Base-by-base conservation (phyloP, 2,888 invertebrate species). In the Himalopsyche tibetana region DNA sequence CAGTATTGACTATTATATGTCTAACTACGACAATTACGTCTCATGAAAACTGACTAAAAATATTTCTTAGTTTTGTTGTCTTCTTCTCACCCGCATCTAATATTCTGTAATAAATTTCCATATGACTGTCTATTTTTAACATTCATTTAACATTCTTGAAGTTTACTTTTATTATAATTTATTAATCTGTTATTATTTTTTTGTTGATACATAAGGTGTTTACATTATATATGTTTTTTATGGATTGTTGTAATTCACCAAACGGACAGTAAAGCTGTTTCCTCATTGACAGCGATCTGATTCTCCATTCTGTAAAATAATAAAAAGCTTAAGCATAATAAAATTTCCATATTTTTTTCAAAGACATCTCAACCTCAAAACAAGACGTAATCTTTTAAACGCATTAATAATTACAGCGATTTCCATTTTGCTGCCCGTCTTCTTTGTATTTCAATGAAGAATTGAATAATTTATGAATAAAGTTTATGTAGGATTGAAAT, bases 381-480 rank as follows among this genome's bases (percentile, higher is more conserved):
- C 74, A 74, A 74, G 74, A 74, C 74, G 36, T 84, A 84, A 84
- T 63, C 84, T 84, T 84, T 80, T 80, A 42, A 84, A 84, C 56
- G 80, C 51, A 80, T 80, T 80, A 84, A 84, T 80, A 80, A 80
- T 80, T 80, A 80, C 56, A 19, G 38, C 40, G 9, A 40, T 42
- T 17, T 80, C 56, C 80, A 55, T 40, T 84, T 40, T 28, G 80
- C 80, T 36, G 80, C 55, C 55, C 56, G 84, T 56, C 80, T 40
- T 83, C 79, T n/a, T 56, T 56, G 84, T 80, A 85, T 85, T 82
- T 82, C 55, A 83, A 82, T 80, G 55, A 80, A 82, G 55, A 55
- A 40, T 45, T 83, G 85, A 85, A 85, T 85, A 85, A 85, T 69
- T 82, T 82, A 56, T 79, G 80, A 55, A 80, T 55, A 83, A 51